Conservation (phyloP, 2,113 vertebrate species). For the Erythrolamprus reginae region DNA sequence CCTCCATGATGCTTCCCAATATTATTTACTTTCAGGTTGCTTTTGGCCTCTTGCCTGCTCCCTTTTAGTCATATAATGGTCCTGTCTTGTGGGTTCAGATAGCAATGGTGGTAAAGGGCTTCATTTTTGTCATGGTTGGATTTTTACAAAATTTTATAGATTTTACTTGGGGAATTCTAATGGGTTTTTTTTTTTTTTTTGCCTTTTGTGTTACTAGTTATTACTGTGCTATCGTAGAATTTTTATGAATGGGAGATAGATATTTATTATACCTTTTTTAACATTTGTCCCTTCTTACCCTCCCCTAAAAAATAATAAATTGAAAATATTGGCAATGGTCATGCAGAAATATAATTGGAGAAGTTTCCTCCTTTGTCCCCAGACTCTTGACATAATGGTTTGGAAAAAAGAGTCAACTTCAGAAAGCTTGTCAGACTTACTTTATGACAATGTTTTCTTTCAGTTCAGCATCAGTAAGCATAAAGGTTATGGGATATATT, state of each 20-base stretch:
- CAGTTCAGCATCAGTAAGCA: not conserved
- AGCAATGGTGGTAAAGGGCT: not conserved
- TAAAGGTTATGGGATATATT: not conserved
- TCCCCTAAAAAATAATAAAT: not conserved
- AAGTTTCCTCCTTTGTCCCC: not conserved
- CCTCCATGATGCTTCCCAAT: not conserved
- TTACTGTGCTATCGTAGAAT: not conserved
- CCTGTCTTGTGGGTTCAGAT: not conserved
- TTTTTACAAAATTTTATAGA: not conserved
- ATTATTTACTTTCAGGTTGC: not conserved
- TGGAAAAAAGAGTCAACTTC: not conserved
- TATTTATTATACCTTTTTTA: not conserved
- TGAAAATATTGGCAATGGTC: not conserved
- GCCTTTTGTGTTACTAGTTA: not conserved
- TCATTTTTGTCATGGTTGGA: not conserved
- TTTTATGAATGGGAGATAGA: not conserved
- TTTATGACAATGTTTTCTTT: not conserved
- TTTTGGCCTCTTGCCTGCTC: not conserved
- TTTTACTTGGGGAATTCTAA: not conserved
- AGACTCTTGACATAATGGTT: not conserved
- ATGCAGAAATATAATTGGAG: not conserved
- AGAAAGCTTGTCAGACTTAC: not conserved
- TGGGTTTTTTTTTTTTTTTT: not conserved
- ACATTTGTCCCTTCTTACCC: not conserved
- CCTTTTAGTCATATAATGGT: not conserved